A percentile compares a stretch with the other conserved stretches of the same genome.
Evolutionary conservation across 1,140 invertebrate genomes (phyloP).

Genomic region (Drosophila kohkoa): DNA sequence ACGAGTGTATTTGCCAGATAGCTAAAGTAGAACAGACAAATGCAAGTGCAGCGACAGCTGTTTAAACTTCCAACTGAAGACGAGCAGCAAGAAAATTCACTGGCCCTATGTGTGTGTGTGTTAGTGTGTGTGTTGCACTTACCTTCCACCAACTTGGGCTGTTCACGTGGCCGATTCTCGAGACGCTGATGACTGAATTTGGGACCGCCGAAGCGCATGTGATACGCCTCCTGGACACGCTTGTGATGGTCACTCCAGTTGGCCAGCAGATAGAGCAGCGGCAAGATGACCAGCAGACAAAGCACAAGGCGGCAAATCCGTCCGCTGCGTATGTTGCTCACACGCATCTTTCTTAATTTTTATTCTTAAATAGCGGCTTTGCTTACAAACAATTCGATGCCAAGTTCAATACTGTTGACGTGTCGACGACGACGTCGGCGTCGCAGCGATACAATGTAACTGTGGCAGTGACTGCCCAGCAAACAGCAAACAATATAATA

Average conservation of each 20-base stretch:
- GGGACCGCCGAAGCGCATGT: slow-evolving; percentile 65
- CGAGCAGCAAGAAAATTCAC: too few relatives aligned
- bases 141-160: slow-evolving; percentile 81
- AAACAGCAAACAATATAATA: slow-evolving; percentile 13
- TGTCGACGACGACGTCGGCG: slow-evolving; percentile 48
- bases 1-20: too few relatives aligned
- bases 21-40: too few relatives aligned
- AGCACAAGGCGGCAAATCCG: slow-evolving; percentile 81
- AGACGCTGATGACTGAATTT: slow-evolving; percentile 70
- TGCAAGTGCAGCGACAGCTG: too few relatives aligned
- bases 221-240: slow-evolving; percentile 75
- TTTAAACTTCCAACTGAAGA: too few relatives aligned
- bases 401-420: slow-evolving; percentile 60
- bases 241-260: slow-evolving; percentile 84
- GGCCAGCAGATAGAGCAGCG: slow-evolving; percentile 84
- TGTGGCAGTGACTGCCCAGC: slow-evolving; percentile 1
- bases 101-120: background rate
- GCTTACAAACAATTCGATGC: slow-evolving; percentile 4
- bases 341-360: slow-evolving; percentile 64
- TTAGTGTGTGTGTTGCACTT: slow-evolving; percentile 27
- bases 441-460: slow-evolving; percentile 20
- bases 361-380: too few relatives aligned
- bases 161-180: slow-evolving; percentile 71
- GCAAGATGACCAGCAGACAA: slow-evolving; percentile 74
- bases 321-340: slow-evolving; percentile 84